These are phyloP conservation scores for Adineta ricciae DNA, from an alignment of 2,888 invertebrate genomes.

Conservation along the genomic window DNA sequence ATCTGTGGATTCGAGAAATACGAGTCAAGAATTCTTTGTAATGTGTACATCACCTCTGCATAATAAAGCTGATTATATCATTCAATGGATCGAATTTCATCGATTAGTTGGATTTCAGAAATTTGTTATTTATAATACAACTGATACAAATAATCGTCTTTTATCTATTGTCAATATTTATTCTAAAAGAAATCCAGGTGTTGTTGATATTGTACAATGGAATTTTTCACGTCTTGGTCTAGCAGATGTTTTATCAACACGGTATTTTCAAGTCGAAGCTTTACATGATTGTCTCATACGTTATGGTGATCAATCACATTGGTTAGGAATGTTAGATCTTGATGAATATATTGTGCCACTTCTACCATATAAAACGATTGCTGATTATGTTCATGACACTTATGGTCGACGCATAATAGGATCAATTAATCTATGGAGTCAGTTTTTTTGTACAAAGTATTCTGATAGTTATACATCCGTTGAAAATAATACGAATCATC, in stretches of 20 bases:
- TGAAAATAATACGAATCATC: neutral
- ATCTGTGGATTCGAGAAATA: neutral
- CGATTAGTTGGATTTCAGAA: neutral
- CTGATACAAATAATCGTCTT: too few relatives aligned
- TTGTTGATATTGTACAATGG: neutral
- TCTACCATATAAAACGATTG: neutral
- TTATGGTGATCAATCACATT: conserved; percentile 6
- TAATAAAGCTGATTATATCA: neutral
- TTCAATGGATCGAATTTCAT: neutral
- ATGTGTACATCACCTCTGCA: neutral
- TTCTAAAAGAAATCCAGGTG: neutral
- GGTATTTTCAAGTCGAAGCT: neutral
- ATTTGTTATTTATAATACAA: neutral
- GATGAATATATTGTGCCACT: neutral
- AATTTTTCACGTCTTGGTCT: neutral
- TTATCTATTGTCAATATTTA: too few relatives aligned
- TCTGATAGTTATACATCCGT: neutral
- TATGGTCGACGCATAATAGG: neutral
- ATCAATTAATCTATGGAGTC: neutral
- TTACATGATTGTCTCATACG: neutral
- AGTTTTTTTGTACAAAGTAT: neutral
- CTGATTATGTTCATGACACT: neutral
- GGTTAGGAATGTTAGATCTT: neutral
- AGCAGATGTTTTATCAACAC: neutral
- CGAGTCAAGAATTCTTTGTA: neutral